Conservation (phyloP, 2,797 vertebrate genomes). For the Hippoglossus hippoglossus region DNA sequence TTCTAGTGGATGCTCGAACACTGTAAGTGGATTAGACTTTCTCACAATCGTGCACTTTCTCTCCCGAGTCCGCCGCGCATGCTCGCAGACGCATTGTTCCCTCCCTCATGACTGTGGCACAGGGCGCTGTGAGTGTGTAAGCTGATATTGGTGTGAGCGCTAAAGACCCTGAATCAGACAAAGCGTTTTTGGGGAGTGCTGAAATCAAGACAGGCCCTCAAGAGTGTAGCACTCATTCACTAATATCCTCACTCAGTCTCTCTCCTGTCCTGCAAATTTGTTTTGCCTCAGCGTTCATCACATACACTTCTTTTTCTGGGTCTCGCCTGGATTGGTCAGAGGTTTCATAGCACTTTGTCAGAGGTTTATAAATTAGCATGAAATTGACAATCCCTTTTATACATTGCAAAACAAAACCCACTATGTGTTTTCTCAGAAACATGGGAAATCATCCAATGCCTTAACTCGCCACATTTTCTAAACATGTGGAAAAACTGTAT, state of each 20-base stretch:
- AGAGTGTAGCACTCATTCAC: conserved; percentile 57
- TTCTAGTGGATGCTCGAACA: conserved; percentile 65
- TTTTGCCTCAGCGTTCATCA: background rate
- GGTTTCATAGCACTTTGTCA: conserved; percentile 1
- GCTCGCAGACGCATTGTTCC: conserved; percentile 58
- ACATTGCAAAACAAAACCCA: conserved; percentile 37
- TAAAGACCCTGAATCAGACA: conserved; percentile 89
- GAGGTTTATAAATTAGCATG: conserved; percentile 38
- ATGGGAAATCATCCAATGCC: conserved; percentile 33
- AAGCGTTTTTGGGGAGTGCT: conserved; percentile 92
- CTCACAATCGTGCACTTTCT: conserved; percentile 62
- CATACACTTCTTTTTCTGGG: background rate
- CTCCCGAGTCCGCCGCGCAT: conserved; percentile 37
- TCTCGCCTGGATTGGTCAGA: conserved; percentile 4
- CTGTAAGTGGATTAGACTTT: conserved; percentile 64
- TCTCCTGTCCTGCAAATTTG: conserved; percentile 15
- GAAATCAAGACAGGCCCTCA: conserved; percentile 87
- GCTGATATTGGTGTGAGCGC: conserved; percentile 97
- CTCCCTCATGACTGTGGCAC: conserved; percentile 77
- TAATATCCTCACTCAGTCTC: conserved; percentile 23
- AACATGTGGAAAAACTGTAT: conserved; percentile 54
- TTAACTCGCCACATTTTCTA: conserved; percentile 59
- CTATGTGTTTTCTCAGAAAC: conserved; percentile 33
- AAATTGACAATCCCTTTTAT: conserved; percentile 46
- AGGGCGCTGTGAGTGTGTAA: conserved; percentile 82